A percentile compares a stretch with the other conserved stretches of the same genome.
Evolutionary conservation across 2,888 invertebrate species (phyloP).

Genomic region (Leptogaster cylindrica): DNA sequence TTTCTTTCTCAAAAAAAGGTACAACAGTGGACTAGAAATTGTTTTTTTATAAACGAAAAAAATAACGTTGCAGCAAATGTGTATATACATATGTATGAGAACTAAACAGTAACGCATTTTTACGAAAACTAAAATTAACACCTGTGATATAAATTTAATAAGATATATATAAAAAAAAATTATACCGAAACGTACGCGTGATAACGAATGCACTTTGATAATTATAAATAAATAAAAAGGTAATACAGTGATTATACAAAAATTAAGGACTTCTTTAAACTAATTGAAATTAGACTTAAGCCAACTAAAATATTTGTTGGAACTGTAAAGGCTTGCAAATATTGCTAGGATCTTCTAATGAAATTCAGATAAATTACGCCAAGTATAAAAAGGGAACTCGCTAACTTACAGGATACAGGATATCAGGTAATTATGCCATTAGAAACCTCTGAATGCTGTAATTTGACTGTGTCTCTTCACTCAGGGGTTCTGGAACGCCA

Average conservation of each 20-base stretch:
- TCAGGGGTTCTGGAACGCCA: conserved; percentile 3
- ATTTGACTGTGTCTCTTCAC: neutral
- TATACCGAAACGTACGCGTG: conserved; percentile 49
- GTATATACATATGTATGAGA: conserved; percentile 29
- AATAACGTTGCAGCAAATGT: conserved; percentile 27
- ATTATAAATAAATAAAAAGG: conserved; percentile 29
- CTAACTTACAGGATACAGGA: conserved; percentile 1
- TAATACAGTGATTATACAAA: conserved; percentile 25
- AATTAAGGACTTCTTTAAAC: conserved; percentile 25
- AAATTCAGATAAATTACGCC: neutral
- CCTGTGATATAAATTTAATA: conserved; percentile 45
- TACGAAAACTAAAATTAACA: conserved; percentile 60
- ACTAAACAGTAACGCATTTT: conserved; percentile 52
- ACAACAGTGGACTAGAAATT: conserved; percentile 28
- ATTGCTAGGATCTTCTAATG: neutral
- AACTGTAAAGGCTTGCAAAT: too few relatives aligned
- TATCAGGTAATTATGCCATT: conserved; percentile 19
- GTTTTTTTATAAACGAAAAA: conserved; percentile 24
- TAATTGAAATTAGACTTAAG: conserved; percentile 8
- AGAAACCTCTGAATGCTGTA: neutral
- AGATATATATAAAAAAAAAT: conserved; percentile 55
- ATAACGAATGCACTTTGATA: conserved; percentile 39
- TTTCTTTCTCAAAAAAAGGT: conserved; percentile 32
- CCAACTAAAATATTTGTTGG: conserved; percentile 12
- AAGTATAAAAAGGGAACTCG: neutral